Evolutionary conservation across 1,140 invertebrate species (phyloP).

Genomic region (Rhyacophila brunnea): DNA sequence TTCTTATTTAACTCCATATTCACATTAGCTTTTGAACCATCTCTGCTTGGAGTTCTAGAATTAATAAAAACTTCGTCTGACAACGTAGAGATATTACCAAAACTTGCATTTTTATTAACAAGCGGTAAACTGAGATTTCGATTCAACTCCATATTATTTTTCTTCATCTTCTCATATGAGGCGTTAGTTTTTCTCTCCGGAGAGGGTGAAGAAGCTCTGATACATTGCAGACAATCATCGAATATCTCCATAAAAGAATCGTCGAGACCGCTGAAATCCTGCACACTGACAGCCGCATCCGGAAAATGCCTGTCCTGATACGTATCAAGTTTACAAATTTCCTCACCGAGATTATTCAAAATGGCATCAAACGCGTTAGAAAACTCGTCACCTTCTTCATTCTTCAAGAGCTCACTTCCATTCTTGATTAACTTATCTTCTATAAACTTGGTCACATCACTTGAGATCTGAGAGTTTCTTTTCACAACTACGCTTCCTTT

Average conservation of each 20-base stretch:
- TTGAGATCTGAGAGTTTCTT: not conserved
- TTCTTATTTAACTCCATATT: slow-evolving; percentile 33
- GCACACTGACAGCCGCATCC: slow-evolving; percentile 32
- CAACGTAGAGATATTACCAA: slow-evolving; percentile 25
- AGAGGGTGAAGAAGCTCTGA: slow-evolving; percentile 35
- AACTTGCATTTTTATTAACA: slow-evolving; percentile 31
- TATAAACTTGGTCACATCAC: not conserved
- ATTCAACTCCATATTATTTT: slow-evolving; percentile 31
- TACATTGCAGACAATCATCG: slow-evolving; percentile 39
- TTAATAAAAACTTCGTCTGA: slow-evolving; percentile 32
- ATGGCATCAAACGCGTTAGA: slow-evolving; percentile 48
- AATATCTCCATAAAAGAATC: slow-evolving; percentile 44
- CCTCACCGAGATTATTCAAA: slow-evolving; percentile 48
- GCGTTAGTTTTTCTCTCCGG: slow-evolving; percentile 18
- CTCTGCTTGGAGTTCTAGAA: slow-evolving; percentile 16
- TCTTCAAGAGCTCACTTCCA: not conserved
- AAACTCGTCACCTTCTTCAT: slow-evolving; percentile 4
- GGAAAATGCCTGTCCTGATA: slow-evolving; percentile 47
- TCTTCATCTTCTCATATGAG: slow-evolving; percentile 1
- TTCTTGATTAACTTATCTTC: not conserved
- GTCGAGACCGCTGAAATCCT: slow-evolving; percentile 41
- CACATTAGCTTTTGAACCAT: slow-evolving; percentile 13
- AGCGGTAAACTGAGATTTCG: slow-evolving; percentile 28
- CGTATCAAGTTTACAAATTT: slow-evolving; percentile 50
- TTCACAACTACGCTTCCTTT: no score